Base-by-base conservation (phyloP, 1,140 invertebrate genomes). In the Steinernema khuongi region DNA sequence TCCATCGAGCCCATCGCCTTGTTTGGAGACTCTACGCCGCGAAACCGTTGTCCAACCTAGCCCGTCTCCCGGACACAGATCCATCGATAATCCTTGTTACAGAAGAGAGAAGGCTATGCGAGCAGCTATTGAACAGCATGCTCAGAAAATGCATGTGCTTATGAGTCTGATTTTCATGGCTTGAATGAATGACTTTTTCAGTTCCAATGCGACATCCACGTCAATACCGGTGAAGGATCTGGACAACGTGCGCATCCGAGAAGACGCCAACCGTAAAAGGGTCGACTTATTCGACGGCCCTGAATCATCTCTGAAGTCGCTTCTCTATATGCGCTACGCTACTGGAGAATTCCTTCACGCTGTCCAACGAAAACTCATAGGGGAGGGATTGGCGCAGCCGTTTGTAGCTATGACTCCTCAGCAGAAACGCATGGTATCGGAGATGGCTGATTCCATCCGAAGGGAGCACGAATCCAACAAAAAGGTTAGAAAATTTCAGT, bases 361-460 rank as follows among this genome's bases (percentile, higher is more conserved):
- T 60, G 50, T 60, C 19, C 50, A 60, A 26, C 11, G 50, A 2
- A 60, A 60, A 22, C 14, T 60, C 14, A 60, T 22, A 2, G 26
- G 26, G 50, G 50, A 60, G 22, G 50, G 50, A 11, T 17, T 60
- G 4, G 11, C 19, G 4, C 7, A 60, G 50, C 50, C 50, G 11
- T 17, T 60, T 17, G 26, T 22, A 4, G 50, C 22, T 26, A 60
- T 60, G 50, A 60, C 50, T 7, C 50, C 50, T 7, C 11, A 11
- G 50, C 50, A 60, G 50, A 60, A 60, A 22, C 50, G 50, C 26
- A 7, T 60, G 50, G 26, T 22, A 11, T n/a, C 50, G 7, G 14
- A 60, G 50, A 11, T 60, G 50, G 50, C 50, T n/a, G 50, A 41
- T 41, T 41, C 36, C 36, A 7, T 41, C n/a, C 36, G 50, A 60